Evolutionary conservation across 1,140 invertebrate species (phyloP).

Genomic region (Choristoneura fumiferana): DNA sequence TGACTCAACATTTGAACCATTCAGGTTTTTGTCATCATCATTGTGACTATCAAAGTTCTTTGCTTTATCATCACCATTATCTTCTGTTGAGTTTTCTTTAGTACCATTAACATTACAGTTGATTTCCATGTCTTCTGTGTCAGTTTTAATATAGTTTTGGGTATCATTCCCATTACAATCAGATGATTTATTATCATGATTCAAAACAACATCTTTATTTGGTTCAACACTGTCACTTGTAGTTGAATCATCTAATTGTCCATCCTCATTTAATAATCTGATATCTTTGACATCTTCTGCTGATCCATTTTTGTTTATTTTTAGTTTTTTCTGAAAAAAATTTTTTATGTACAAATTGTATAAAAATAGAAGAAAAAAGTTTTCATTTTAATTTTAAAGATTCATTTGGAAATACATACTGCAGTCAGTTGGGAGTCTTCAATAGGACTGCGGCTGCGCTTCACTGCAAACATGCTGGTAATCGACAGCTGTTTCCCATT

Average conservation of each 20-base stretch:
- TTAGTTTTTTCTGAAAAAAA: constrained; percentile 29
- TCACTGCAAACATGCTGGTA: constrained; percentile 49
- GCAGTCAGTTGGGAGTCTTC: constrained; percentile 16
- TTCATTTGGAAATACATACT: constrained; percentile 18
- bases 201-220: constrained; percentile 22
- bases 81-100: constrained; percentile 2
- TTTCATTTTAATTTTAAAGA: too few relatives aligned
- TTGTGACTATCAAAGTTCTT: constrained; percentile 11
- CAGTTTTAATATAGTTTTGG: neutral
- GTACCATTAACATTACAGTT: neutral
- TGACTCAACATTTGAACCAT: neutral
- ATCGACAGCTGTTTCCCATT: constrained; percentile 50
- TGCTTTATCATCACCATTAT: neutral
- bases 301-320: constrained; percentile 14
- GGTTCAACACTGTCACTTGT: constrained; percentile 1
- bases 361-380: too few relatives aligned
- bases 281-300: neutral
- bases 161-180: constrained; percentile 25
- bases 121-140: neutral
- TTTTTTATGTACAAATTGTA: too few relatives aligned
- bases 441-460: constrained; percentile 43
- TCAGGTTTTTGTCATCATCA: neutral
- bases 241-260: neutral
- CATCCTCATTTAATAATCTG: constrained; percentile 26
- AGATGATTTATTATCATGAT: constrained; percentile 17